Percentiles rank a stretch among this genome's conserved stretches.
Conservation (phyloP, 2,888 invertebrate species). For the Drosophila recens region DNA sequence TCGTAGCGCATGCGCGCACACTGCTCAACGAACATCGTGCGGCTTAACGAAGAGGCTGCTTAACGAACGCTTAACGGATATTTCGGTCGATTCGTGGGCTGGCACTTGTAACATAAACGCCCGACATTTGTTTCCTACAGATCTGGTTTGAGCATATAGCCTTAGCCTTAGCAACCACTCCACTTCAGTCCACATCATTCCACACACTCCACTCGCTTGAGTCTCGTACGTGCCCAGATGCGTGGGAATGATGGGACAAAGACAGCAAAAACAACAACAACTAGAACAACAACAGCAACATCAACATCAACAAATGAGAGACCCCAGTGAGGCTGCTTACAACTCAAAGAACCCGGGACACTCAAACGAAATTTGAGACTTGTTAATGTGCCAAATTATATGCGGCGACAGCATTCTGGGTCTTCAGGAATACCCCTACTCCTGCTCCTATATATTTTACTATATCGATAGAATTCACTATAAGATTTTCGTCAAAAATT, state of each 20-base stretch:
- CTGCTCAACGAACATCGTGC: conserved; percentile 14
- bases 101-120: conserved; percentile 80
- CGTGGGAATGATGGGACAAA: conserved; percentile 76
- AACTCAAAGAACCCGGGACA: conserved; percentile 32
- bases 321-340: conserved; percentile 35
- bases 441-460: background rate
- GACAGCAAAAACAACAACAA: conserved; percentile 45
- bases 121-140: conserved; percentile 78
- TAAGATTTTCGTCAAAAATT: background rate
- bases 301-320: conserved; percentile 5
- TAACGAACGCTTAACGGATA: conserved; percentile 78
- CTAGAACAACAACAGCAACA: conserved; percentile 20
- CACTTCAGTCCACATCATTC: background rate
- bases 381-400: conserved; percentile 76
- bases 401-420: conserved; percentile 66
- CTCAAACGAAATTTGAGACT: conserved; percentile 76
- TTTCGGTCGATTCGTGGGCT: conserved; percentile 51
- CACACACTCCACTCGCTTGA: conserved; percentile 56
- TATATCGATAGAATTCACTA: background rate
- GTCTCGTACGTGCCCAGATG: conserved; percentile 81
- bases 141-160: conserved; percentile 42
- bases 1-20: conserved; percentile 56
- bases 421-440: conserved; percentile 15
- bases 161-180: conserved; percentile 8
- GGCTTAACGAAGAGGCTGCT: conserved; percentile 46